Base-by-base conservation (phyloP, 2,888 invertebrate species). In the Hirtodrosophila cameraria region DNA sequence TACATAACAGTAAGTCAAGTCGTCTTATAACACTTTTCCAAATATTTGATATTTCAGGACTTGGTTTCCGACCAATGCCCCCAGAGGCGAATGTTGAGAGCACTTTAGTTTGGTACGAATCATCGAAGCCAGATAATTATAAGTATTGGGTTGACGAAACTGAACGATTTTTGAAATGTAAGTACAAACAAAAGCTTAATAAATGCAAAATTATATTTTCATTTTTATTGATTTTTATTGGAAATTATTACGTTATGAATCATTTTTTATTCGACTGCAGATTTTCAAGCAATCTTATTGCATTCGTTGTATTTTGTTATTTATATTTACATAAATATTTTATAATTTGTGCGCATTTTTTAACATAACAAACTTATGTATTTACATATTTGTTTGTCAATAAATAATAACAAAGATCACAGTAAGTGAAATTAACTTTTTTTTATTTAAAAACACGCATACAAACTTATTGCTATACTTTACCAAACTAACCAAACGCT, bases 41-140 rank as follows among this genome's bases (percentile, higher is more conserved):
- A n/a, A 71, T 59, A 50, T 31, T 36, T 9, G 43, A 60, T 60
- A 55, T 86, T 89, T 11, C 91, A 97, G 97, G 98, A 89, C 94
- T 99, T 88, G 99, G 99, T 75, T 99, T 98, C 93, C 94, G 99
- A 89, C 99, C 99, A 69, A 97, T 97, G 96, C 97, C 97, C 75
- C 94, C 97, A 82, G 96, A 96, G 86, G 94, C 94, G 61, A 97
- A 96, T 91, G 97, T 97, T 81, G 98, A 98, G 91, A 98, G 98
- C 90, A 99, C 99, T 70, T 94, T 99, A 87, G 96, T 99, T 92
- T 97, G 97, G 95, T 99, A 97, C 93, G 96, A 94, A 75, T 80
- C 90, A 80, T 89, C 89, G 65, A 89, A 88, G 75, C 61, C 77
- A 88, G 94, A 95, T 54, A 96, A 96, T 90, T 95, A 94, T 88